Evolutionary conservation across 2,113 vertebrate species (phyloP).

Genomic region (Pelvicachromis taeniatus): DNA sequence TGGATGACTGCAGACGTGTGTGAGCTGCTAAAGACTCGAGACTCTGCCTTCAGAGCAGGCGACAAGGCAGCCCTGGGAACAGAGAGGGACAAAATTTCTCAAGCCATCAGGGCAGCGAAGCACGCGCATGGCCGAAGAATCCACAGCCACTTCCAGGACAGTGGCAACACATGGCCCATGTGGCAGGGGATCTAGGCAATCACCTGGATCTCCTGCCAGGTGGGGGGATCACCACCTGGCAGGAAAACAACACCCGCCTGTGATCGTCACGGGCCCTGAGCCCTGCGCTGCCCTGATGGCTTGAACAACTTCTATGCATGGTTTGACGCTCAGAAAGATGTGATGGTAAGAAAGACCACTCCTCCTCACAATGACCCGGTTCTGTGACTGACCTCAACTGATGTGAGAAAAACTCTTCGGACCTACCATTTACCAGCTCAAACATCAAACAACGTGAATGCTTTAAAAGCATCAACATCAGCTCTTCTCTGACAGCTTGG

Average conservation of each 20-base stretch:
- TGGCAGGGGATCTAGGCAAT: not conserved
- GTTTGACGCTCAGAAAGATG: accelerated
- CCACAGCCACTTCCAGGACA: not conserved
- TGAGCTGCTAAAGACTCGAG: too few relatives aligned
- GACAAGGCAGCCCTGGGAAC: too few relatives aligned
- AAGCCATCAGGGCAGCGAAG: too few relatives aligned
- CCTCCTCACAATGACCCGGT: not conserved
- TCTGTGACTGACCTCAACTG: not conserved
- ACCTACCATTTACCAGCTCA: not conserved
- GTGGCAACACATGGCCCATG: not conserved
- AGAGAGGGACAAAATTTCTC: too few relatives aligned
- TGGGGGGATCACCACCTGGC: too few relatives aligned
- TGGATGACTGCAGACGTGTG: too few relatives aligned
- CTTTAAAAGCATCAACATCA: not conserved
- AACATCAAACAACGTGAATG: not conserved
- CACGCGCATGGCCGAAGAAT: too few relatives aligned
- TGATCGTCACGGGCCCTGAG: too few relatives aligned
- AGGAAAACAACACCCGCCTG: not conserved
- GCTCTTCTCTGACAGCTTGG: not conserved
- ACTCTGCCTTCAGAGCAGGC: too few relatives aligned
- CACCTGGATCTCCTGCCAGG: too few relatives aligned
- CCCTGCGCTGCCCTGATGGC: too few relatives aligned
- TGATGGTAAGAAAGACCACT: not conserved
- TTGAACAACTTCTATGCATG: accelerated
- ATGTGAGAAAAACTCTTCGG: not conserved